phyloP scores from a whole-genome alignment of 2,113 vertebrate species.

The Dendrocopos noguchii region DNA sequence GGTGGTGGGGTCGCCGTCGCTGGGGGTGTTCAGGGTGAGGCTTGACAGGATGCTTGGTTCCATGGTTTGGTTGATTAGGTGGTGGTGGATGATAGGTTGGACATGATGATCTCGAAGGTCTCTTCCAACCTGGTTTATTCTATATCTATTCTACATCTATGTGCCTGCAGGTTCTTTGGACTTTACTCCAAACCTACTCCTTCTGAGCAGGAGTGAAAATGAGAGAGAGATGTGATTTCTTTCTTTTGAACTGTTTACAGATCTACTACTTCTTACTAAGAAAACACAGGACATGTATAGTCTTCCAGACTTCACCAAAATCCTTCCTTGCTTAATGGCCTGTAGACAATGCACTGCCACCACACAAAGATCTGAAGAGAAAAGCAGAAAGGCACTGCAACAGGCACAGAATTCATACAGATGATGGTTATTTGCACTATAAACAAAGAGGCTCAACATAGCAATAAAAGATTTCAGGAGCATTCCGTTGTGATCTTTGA shows the following conservation, averaged over 20 bases:
- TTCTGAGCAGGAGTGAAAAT: background rate
- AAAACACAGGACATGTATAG: background rate
- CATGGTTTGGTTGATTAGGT: too few relatives aligned
- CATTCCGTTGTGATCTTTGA: background rate
- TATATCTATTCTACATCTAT: too few relatives aligned
- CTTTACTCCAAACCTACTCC: background rate
- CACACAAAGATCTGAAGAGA: background rate
- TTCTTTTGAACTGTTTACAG: background rate
- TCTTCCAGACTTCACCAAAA: background rate
- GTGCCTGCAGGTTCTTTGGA: background rate
- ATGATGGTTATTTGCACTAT: background rate
- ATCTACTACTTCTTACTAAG: background rate
- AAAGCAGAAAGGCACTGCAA: background rate
- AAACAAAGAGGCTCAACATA: conserved; percentile 5
- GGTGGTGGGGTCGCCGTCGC: too few relatives aligned
- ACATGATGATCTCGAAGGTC: too few relatives aligned
- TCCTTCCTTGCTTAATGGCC: background rate
- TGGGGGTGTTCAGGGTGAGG: too few relatives aligned
- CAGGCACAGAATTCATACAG: background rate
- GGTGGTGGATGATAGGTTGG: too few relatives aligned
- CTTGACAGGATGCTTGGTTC: too few relatives aligned
- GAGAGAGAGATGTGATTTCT: background rate
- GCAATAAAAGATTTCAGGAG: background rate
- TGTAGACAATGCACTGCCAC: background rate
- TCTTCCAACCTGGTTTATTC: too few relatives aligned